Evolutionary conservation across 2,113 vertebrate species (phyloP), one percentile per base, ranked within the genome.

Genomic region (Hirundichthys speculiger): DNA sequence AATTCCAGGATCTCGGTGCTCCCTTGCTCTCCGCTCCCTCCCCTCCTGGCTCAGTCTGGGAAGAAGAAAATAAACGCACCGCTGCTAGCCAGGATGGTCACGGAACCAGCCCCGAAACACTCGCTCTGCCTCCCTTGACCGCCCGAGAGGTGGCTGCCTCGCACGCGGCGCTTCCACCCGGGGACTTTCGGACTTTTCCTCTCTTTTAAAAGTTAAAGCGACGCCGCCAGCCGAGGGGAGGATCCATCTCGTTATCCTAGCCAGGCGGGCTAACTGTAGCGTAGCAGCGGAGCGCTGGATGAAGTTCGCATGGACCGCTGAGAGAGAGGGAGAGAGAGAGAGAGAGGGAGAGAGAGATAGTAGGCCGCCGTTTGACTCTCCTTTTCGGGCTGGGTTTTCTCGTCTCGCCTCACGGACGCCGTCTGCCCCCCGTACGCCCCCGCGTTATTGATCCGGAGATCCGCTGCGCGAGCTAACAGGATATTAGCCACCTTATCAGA

Each of bases 31-130:
- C 65, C 51, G 55, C 76, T 73, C 74, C 80, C 78, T 79, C 55
- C 70, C 62, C 3, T n/a, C n/a, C n/a, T n/a, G n/a, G 13, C 61
- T 90, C 83, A 75, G 74, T 40, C 79, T 85, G 91, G 86, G 91
- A 83, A 87, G 85, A 88, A 86, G 85, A 89, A 89, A 91, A 87
- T 87, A 84, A 87, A 82, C 72, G 53, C 47, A 58, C 21, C 39
- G 78, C 79, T 71, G 87, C 80, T 75, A 86, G 71, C 52, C 54
- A 60, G 65, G 84, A 76, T 89, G 75, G 85, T 86, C 79, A 88
- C 83, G 84, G 83, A 80, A 83, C 52, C 63, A 64, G 59, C 45
- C 54, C 59, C 61, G 10, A 58, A 82, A 75, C 19, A 47, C 49
- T 57, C n/a, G 11, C 30, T 55, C 22, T 51, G 50, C 25, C 53